A percentile compares a stretch with the other conserved stretches of the same genome.
Conservation (phyloP, 2,113 vertebrate genomes). For the Tenebrosternarchus preto region DNA sequence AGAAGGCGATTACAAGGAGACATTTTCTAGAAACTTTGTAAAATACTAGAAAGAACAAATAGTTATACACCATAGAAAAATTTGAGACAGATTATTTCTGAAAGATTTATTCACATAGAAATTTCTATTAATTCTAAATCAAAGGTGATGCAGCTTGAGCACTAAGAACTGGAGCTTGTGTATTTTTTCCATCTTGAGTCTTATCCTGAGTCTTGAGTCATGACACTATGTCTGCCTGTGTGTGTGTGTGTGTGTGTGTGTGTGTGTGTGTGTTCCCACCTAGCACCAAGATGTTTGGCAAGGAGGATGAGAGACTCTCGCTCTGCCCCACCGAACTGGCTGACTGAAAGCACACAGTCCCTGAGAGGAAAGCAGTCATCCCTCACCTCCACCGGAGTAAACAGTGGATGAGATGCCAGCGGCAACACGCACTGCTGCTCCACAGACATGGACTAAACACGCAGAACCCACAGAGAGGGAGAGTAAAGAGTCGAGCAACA, state of each 20-base stretch:
- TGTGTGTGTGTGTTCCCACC: constrained; percentile 66
- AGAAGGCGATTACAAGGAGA: background rate
- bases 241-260: background rate
- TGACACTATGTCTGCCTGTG: background rate
- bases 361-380: constrained; percentile 81
- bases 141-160: background rate
- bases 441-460: constrained; percentile 83
- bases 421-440: constrained; percentile 83
- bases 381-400: constrained; percentile 85
- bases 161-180: background rate
- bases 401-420: constrained; percentile 83
- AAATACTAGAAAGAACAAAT: background rate
- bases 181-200: background rate
- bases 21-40: background rate
- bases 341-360: constrained; percentile 89
- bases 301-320: constrained; percentile 88
- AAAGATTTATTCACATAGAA: background rate
- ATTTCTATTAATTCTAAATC: background rate
- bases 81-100: too few species aligned
- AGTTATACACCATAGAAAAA: too few species aligned
- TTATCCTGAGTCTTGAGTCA: too few species aligned
- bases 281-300: constrained; percentile 86
- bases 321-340: constrained; percentile 91
- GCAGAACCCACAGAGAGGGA: background rate
- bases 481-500: too few species aligned